Evolutionary conservation across 2,888 invertebrate genomes (phyloP), one percentile per base, ranked within the genome.

Genomic region (Agrenia bidenticulata): DNA sequence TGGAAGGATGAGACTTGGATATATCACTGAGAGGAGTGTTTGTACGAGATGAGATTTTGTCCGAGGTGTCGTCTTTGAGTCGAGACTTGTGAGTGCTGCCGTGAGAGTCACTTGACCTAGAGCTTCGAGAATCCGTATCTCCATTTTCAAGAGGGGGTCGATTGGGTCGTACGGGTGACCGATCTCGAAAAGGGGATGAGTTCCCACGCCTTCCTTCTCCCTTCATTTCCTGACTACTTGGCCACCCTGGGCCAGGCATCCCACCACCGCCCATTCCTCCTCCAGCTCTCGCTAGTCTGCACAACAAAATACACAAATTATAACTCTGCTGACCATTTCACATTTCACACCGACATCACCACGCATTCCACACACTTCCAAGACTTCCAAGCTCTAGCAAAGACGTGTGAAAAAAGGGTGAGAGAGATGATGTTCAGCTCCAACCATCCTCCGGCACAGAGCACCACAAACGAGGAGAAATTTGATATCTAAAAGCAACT

Each of bases 21-120:
- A 63, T 70, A 63, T 75, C 73, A 50, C 56, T 64, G 11, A 64
- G 41, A 27, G 50, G 41, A 42, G 64, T 32, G 32, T 32, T 32
- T 32, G 32, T 61, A 42, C 62, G 64, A 27, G 59, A 63, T 19
- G 66, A 51, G 13, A 66, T 55, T 45, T 69, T 69, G 39, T 73
- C 73, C 27, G 70, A 53, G 32, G 4, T 32, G 32, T 32, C 32
- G 32, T 32, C 32, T 32, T 32, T 32, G 32, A 32, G 32, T 32
- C 32, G 32, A 32, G 32, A 32, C 32, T 32, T 32, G 32, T 32
- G 32, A 32, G 32, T 32, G 11, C 32, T 32, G 5, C 55, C 58
- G 56, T 74, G 74, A 32, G 76, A 74, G 50, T 76, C 74, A 63
- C 66, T 72, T 4, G 74, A 74, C 13, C 76, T 63, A 21, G 76